Evolutionary conservation across 2,888 invertebrate species (phyloP), one percentile per base, ranked within the genome.

Genomic region (Hyles lineata): DNA sequence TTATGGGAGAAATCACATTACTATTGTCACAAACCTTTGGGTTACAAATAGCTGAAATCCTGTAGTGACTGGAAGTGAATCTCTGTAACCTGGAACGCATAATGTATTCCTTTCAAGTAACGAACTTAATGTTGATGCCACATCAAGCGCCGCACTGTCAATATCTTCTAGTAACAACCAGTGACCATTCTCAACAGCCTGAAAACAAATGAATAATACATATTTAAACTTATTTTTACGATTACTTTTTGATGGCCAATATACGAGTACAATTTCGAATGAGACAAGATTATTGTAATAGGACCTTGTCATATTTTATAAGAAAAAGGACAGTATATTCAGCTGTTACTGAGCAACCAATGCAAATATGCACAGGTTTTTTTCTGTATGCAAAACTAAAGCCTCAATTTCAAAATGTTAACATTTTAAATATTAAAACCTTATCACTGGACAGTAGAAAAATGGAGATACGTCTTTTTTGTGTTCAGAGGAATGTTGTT

Each of bases 161-260:
- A 99, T 96, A 87, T 99, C 99, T 94, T 99, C 99, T 75, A 99
- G 92, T 3, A 99, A 94, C 35, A 99, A 90, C 99, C 99, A 99
- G 83, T 97, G 96, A 0, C 98, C 98, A 83, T 97, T 95, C 84
- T 96, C 95, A 7, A 98, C 97, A 70, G 98, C 98, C 96, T 97
- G 86, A 75, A 87, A 88, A 71, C 80, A 58, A 60, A 78, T 72
- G 71, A 70, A 43, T 62, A 21, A 19, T 55, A 55, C 55, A 55
- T n/a, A 55, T 55, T 52, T 52, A 55, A 19, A 55, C 1, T n/a
- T 55, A 19, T 55, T n/a, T n/a, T 55, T 55, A 17, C n/a, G 7
- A 55, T 5, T n/a, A 55, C 17, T n/a, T 55, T 5, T 17, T 55
- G n/a, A 55, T n/a, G 55, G 7, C 55, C 6, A 55, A n/a, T 17